These are phyloP conservation scores for Drosophila lini DNA, from an alignment of 1,140 invertebrate genomes.

Conservation along the genomic window DNA sequence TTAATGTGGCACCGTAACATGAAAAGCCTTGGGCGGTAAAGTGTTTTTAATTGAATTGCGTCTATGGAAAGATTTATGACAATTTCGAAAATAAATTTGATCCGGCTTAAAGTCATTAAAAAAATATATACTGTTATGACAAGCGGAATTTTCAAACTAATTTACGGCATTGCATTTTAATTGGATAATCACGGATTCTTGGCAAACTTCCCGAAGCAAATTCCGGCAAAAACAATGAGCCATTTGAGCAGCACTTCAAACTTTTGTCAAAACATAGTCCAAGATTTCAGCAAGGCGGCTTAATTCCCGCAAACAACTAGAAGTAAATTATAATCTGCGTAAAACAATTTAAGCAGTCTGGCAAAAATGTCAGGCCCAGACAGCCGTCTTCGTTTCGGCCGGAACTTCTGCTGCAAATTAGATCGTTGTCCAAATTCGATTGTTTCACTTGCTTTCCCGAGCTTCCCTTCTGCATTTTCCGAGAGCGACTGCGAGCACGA, in stretches of 20 bases:
- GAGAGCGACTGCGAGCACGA: not conserved
- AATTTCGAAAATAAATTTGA: constrained; percentile 6
- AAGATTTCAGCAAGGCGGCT: constrained; percentile 7
- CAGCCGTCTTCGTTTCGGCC: constrained; percentile 14
- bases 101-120: constrained; percentile 5
- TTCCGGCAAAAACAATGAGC: constrained; percentile 15
- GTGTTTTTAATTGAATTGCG: constrained; percentile 16
- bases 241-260: constrained; percentile 14
- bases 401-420: constrained; percentile 45
- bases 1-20: not conserved
- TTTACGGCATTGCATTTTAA: constrained; percentile 2
- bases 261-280: constrained; percentile 13
- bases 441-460: constrained; percentile 46
- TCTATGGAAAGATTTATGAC: constrained; percentile 6
- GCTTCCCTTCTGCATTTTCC: constrained; percentile 14
- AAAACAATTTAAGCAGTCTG: constrained; percentile 46
- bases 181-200: constrained; percentile 13
- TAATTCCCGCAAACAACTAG: constrained; percentile 24
- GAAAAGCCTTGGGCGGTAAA: constrained; percentile 5
- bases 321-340: constrained; percentile 51
- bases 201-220: not conserved
- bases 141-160: constrained; percentile 1
- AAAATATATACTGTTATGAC: not conserved
- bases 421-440: constrained; percentile 72
- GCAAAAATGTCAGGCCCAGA: constrained; percentile 35